Base-by-base conservation (phyloP, 2,113 vertebrate genomes). In the Pseudopodoces humilis region DNA sequence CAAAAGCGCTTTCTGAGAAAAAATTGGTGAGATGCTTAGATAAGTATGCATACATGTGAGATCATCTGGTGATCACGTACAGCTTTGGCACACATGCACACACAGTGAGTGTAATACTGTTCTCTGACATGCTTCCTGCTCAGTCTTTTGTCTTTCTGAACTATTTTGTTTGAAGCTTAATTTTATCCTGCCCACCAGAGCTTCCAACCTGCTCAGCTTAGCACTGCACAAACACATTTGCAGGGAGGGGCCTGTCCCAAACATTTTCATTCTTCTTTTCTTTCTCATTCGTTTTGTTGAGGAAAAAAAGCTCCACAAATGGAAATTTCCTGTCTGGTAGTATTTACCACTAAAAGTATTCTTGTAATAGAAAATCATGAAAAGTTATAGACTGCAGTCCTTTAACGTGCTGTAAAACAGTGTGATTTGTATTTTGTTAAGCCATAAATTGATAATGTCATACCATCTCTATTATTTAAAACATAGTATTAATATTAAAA, bases 391-490 rank as follows among this genome's bases (percentile, higher is more conserved):
- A 65, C 31, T 63, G 12, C 13, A 65, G 22, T 65, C 50, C 14
- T 84, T 91, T 83, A 76, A 64, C 52, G 31, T 80, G n/a, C n/a
- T 9, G 1, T 71, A 35, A 63, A 91, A 72, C 10, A 59, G 15
- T 14, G 27, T 68, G 69, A 83, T 88, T 92, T 7, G 0, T 88
- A 43, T 93, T 93, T 95, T 84, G 76, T 86, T 94, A 84, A 39
- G 17, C 64, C 7, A 28, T 78, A 77, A 93, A 84, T 84, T 60
- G 44, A 71, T 75, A 75, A 50, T 75, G 19, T 88, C 39, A 60
- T 31, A 86, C 56, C 3, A 78, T 78, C 43, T 94, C 44, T 60
- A 41, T 93, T 88, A 81, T 93, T 96, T 92, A 88, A 86, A 83
- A 41, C 7, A 25, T 31, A 50, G 16, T 44, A 86, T 88, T 95